These are phyloP conservation scores for Scaptomyza graminum DNA, from an alignment of 1,140 invertebrate species.

Conservation along the genomic window DNA sequence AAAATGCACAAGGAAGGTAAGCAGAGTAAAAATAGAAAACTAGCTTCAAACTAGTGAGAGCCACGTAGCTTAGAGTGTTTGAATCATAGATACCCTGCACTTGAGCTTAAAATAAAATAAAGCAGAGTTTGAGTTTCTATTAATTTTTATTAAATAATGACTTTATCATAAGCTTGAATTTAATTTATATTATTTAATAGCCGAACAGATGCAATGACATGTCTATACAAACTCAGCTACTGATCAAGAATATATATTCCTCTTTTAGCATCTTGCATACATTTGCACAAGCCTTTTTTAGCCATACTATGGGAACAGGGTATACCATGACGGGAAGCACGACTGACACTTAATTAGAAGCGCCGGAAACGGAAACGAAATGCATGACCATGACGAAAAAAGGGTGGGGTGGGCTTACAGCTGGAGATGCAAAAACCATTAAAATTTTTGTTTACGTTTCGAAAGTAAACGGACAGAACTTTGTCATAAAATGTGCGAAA, in stretches of 20 bases:
- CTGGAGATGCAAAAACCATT: constrained; percentile 4
- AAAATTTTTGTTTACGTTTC: no score
- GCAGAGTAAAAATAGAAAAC: not conserved
- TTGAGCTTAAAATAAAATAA: not conserved
- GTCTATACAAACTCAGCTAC: no score
- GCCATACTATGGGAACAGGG: not conserved
- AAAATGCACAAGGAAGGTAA: constrained; percentile 15
- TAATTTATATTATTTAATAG: no score
- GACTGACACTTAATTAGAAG: constrained; percentile 77
- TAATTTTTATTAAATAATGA: no score
- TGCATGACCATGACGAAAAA: constrained; percentile 49
- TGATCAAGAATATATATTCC: no score
- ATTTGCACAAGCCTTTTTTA: no score
- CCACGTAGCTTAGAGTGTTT: not conserved
- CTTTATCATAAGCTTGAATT: no score
- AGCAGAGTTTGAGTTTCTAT: no score
- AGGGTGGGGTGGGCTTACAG: not conserved
- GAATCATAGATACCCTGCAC: not conserved
- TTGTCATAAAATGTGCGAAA: no score
- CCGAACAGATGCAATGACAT: no score
- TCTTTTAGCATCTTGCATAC: no score
- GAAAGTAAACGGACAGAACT: no score
- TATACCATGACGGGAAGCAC: constrained; percentile 23
- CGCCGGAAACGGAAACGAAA: constrained; percentile 70
- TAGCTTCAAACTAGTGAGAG: constrained; percentile 2